A percentile compares a stretch with the other conserved stretches of the same genome.
Conservation (phyloP, 1,140 invertebrate genomes). For the Drosophila pachea region DNA sequence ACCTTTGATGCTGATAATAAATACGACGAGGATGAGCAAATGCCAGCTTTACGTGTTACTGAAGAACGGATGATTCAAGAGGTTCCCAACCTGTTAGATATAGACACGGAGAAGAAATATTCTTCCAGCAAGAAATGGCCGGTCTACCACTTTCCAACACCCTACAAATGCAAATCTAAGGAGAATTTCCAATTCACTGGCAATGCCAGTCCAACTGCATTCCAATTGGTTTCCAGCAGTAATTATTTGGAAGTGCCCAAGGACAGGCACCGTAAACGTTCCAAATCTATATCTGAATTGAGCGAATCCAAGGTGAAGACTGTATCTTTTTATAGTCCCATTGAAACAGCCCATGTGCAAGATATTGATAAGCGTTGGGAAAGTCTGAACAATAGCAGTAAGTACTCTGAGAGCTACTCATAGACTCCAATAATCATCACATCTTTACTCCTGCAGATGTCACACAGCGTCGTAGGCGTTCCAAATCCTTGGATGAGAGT, state of each 20-base stretch:
- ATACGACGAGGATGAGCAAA: slow-evolving; percentile 1
- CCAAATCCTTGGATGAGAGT: slow-evolving; percentile 55
- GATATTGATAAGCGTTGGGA: slow-evolving; percentile 53
- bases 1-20: slow-evolving; percentile 49
- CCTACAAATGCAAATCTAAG: slow-evolving; percentile 24
- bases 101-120: slow-evolving; percentile 1
- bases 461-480: slow-evolving; percentile 61
- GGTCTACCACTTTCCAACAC: slow-evolving; percentile 48
- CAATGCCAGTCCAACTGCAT: neutral
- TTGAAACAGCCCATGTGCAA: slow-evolving; percentile 35
- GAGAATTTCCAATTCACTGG: slow-evolving; percentile 12
- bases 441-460: slow-evolving; percentile 41
- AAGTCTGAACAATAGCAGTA: slow-evolving; percentile 25
- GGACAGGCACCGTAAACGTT: slow-evolving; percentile 40
- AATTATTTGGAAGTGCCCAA: slow-evolving; percentile 4
- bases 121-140: neutral
- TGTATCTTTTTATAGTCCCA: slow-evolving; percentile 60
- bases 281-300: slow-evolving; percentile 42
- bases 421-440: too few species aligned
- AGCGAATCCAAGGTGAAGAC: slow-evolving; percentile 24
- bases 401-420: slow-evolving; percentile 13
- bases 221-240: neutral
- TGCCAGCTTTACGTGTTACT: neutral
- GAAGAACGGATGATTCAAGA: neutral
- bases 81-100: neutral